Evolutionary conservation across 2,113 vertebrate genomes (phyloP).

Genomic region (Sciurus niger): DNA sequence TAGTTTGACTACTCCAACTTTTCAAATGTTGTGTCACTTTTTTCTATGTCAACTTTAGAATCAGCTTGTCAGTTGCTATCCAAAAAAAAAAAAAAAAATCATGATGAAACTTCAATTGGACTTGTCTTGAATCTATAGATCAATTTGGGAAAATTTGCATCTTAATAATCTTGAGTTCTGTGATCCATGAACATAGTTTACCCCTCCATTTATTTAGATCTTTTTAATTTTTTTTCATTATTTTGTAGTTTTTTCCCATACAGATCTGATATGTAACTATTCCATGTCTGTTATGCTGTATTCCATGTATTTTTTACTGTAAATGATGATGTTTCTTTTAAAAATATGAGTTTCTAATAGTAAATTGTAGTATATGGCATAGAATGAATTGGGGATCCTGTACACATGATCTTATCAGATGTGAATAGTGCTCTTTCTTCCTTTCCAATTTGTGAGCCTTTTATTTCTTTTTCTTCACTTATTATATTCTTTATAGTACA

Average conservation of each 20-base stretch:
- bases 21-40: neutral
- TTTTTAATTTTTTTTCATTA: constrained; percentile 32
- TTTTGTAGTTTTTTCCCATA: constrained; percentile 35
- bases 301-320: neutral
- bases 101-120: neutral
- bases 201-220: neutral
- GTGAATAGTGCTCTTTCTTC: constrained; percentile 20
- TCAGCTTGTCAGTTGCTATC: neutral
- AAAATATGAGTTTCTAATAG: neutral
- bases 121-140: constrained; percentile 4
- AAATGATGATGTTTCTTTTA: neutral
- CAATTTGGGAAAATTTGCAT: neutral
- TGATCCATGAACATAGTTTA: neutral
- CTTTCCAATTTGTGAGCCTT: constrained; percentile 9
- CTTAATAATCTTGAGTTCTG: constrained; percentile 2
- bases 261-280: neutral
- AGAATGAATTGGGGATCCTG: neutral
- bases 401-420: neutral
- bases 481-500: neutral
- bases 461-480: neutral
- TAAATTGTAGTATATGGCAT: constrained; percentile 17
- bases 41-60: constrained; percentile 30
- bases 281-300: neutral
- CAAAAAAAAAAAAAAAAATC: neutral
- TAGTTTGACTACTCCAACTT: neutral